These are phyloP conservation scores for Troides helena DNA, from an alignment of 2,888 invertebrate genomes.

Conservation along the genomic window DNA sequence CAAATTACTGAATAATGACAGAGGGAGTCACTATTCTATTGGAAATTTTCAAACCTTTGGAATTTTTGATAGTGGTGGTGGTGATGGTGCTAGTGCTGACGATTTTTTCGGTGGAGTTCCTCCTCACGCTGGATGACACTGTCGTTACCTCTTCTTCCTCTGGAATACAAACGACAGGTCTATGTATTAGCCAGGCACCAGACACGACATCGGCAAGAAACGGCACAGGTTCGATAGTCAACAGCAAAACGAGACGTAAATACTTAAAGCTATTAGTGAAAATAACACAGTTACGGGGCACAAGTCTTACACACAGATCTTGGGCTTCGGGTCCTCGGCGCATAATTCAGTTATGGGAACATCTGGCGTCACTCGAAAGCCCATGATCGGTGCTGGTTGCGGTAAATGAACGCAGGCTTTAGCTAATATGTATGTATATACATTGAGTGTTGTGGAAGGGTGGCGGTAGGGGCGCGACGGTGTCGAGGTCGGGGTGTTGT, in stretches of 20 bases:
- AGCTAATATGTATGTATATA: conserved; percentile 54
- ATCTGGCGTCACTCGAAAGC: conserved; percentile 3
- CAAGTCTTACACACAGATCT: conserved; percentile 5
- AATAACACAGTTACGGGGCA: conserved; percentile 71
- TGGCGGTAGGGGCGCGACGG: conserved; percentile 28
- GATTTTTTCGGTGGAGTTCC: conserved; percentile 77
- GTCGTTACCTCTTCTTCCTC: conserved; percentile 74
- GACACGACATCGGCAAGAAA: conserved; percentile 38
- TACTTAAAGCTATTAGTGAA: conserved; percentile 77
- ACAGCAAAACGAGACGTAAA: conserved; percentile 66
- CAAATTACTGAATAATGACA: too few species aligned
- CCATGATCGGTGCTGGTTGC: conserved; percentile 33
- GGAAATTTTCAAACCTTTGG: conserved; percentile 67
- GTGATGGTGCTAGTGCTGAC: conserved; percentile 74
- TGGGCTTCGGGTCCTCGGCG: conserved; percentile 4
- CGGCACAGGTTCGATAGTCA: conserved; percentile 58
- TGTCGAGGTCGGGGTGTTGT: conserved; percentile 31
- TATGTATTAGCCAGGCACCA: neutral
- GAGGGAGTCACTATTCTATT: too few species aligned
- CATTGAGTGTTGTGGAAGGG: conserved; percentile 52
- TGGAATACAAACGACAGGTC: conserved; percentile 43
- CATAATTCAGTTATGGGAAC: neutral
- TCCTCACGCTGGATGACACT: conserved; percentile 73
- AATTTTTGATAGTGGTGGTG: conserved; percentile 74
- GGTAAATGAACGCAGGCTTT: conserved; percentile 57